Conservation (phyloP, 92 coral and sea anemone genomes). For the Zoanthus solanderi region DNA sequence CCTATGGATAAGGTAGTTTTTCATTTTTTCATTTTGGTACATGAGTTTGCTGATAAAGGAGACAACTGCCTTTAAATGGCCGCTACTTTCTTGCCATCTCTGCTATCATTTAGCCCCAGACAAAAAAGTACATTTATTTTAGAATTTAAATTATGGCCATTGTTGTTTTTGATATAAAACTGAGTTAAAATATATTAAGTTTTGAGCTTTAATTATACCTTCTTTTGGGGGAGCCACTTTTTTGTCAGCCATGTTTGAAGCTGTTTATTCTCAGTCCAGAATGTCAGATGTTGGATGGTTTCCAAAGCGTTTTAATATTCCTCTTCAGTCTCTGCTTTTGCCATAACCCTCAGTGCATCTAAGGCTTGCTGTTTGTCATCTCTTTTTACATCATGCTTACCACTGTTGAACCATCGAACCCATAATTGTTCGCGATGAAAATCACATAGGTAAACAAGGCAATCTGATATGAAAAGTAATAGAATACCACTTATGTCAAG, state of each 20-base stretch:
- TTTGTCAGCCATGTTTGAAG: slow-evolving; percentile 6
- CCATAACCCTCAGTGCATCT: background rate
- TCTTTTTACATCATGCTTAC: background rate
- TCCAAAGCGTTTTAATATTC: background rate
- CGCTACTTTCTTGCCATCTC: background rate
- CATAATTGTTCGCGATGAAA: slow-evolving; percentile 10
- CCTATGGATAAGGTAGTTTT: no score
- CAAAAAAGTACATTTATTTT: background rate
- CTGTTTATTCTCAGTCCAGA: background rate
- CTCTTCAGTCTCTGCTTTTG: slow-evolving; percentile 2
- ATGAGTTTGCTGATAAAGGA: background rate
- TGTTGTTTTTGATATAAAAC: background rate
- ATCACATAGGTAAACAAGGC: slow-evolving; percentile 3
- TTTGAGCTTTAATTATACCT: slow-evolving; percentile 16
- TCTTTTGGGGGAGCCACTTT: slow-evolving; percentile 16
- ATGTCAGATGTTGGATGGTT: slow-evolving; percentile 1
- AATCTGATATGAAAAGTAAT: slow-evolving; percentile 8
- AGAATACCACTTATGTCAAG: background rate
- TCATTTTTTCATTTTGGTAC: background rate
- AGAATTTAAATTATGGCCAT: background rate
- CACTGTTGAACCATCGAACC: slow-evolving; percentile 11
- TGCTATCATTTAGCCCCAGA: background rate
- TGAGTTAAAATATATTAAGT: background rate
- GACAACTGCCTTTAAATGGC: background rate
- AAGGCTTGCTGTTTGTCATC: slow-evolving; percentile 11